Conservation (phyloP, 2,113 vertebrate species). For the Sylvicapra grimmia region DNA sequence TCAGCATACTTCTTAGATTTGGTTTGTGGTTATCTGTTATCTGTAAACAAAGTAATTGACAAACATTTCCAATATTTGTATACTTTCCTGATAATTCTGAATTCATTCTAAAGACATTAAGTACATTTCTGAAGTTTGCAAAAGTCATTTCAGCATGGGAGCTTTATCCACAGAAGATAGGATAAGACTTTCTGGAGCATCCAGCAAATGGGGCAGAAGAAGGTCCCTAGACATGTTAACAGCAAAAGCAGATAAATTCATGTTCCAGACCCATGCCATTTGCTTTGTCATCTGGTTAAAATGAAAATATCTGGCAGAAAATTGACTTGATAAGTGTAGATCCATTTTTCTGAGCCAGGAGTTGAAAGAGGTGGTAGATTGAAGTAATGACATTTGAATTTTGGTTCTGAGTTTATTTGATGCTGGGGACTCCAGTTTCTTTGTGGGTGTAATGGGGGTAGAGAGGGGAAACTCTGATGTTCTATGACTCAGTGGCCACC, state of each 20-base stretch:
- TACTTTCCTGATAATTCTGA: not conserved
- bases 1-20: not conserved
- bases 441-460: not conserved
- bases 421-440: not conserved
- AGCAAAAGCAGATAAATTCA: not conserved
- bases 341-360: not conserved
- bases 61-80: not conserved
- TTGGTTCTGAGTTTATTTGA: not conserved
- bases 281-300: not conserved
- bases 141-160: not conserved
- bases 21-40: not conserved
- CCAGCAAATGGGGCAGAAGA: not conserved
- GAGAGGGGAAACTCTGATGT: not conserved
- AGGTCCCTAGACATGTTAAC: not conserved
- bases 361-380: not conserved
- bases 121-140: not conserved
- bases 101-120: not conserved
- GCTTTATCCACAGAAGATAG: not conserved
- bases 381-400: not conserved
- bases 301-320: not conserved
- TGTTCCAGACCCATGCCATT: not conserved
- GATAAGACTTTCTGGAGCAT: not conserved
- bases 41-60: conserved; percentile 9
- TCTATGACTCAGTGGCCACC: not conserved
- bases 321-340: not conserved